Evolutionary conservation across 2,888 invertebrate genomes (phyloP).

Genomic region (Phrixothrix hirtus): DNA sequence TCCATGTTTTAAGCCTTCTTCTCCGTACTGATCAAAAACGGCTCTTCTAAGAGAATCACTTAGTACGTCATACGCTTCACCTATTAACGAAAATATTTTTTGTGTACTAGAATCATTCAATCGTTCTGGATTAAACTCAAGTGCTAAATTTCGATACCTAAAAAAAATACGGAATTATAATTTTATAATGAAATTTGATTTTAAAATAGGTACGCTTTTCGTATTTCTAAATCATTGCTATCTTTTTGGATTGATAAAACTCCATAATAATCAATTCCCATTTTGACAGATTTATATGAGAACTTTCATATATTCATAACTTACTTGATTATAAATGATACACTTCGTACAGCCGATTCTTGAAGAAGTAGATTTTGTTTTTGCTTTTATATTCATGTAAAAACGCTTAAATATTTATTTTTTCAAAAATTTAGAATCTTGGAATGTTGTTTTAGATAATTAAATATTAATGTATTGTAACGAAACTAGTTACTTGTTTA

Average conservation of each 20-base stretch:
- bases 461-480: too few relatives aligned
- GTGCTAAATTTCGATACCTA: slow-evolving; percentile 56
- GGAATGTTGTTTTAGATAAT: too few relatives aligned
- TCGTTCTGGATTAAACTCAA: slow-evolving; percentile 58
- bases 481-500: too few relatives aligned
- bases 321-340: too few relatives aligned
- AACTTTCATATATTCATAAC: too few relatives aligned
- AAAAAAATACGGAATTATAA: slow-evolving; percentile 7
- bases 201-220: slow-evolving; percentile 74
- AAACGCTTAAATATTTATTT: too few relatives aligned
- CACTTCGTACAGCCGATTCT: too few relatives aligned
- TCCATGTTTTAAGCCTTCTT: slow-evolving; percentile 82
- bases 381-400: too few relatives aligned
- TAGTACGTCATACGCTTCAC: slow-evolving; percentile 81
- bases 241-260: slow-evolving; percentile 70
- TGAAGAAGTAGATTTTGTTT: too few relatives aligned
- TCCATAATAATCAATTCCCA: slow-evolving; percentile 79
- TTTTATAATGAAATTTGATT: too few relatives aligned
- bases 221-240: slow-evolving; percentile 70
- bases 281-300: slow-evolving; percentile 49
- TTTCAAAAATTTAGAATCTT: too few relatives aligned
- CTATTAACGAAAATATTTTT: slow-evolving; percentile 65
- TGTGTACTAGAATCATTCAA: slow-evolving; percentile 64
- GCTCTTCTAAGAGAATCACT: slow-evolving; percentile 69
- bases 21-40: slow-evolving; percentile 88